Evolutionary conservation across 2,113 vertebrate species (phyloP).

Genomic region (Tamias sibiricus): DNA sequence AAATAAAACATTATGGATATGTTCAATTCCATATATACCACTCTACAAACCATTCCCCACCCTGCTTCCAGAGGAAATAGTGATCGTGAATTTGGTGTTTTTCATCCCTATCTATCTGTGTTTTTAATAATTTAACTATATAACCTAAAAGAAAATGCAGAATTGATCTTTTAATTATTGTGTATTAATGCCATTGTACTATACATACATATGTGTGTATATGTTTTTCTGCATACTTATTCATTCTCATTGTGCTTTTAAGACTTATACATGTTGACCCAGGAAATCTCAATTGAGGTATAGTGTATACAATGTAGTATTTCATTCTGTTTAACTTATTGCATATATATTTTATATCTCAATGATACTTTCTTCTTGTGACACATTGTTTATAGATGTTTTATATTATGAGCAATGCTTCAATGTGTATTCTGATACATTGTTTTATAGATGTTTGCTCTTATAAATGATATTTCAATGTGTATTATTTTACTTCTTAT

Average conservation of each 20-base stretch:
- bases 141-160: background rate
- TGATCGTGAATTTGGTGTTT: background rate
- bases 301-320: background rate
- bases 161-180: background rate
- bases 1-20: background rate
- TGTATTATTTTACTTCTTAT: background rate
- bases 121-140: slow-evolving; percentile 15
- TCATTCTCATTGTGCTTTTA: background rate
- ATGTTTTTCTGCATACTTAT: background rate
- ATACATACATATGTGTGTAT: background rate
- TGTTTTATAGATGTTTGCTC: background rate
- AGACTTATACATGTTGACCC: background rate
- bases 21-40: background rate
- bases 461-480: background rate
- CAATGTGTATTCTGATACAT: background rate
- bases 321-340: background rate
- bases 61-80: background rate
- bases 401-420: background rate
- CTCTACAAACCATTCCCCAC: background rate
- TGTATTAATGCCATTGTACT: background rate
- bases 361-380: background rate
- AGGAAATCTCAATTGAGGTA: background rate
- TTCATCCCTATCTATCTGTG: background rate
- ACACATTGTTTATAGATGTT: background rate
- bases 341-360: background rate